Base-by-base conservation (phyloP, 2,888 invertebrate genomes). In the Elegia similella region DNA sequence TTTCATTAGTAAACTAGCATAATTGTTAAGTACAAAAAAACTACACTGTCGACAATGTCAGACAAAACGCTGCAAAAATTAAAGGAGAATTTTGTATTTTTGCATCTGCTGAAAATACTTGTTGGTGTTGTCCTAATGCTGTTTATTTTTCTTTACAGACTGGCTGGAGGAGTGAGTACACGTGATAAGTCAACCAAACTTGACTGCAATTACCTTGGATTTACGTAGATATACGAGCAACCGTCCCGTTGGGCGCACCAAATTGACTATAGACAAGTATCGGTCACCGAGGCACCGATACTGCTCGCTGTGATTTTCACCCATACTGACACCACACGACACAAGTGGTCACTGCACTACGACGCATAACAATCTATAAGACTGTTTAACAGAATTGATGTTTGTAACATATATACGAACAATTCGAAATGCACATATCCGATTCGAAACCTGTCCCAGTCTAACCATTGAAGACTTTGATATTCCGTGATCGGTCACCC, bases 101-200 rank as follows among this genome's bases (percentile, higher is more conserved):
- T 23, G 23, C 23, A 23, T 3, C 23, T 23, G 5, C 23, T 23
- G 13, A 1, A 44, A 52, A 32, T 42, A 44, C 13, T 13, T 6
- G n/a, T 47, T 7, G 44, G 17, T 44, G 32, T 23, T 42, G 8
- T 13, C 29, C 15, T 47, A 23, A 42, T 42, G 15, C 34, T 72
- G 5, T 12, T 80, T 2, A 10, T 54, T 58, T 78, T 84, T 91
- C 77, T 80, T 94, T 94, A 61, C 95, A 97, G 97, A 95, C 95
- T 87, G 95, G 97, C 80, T 97, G 97, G 97, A 94, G 97, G 92
- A 95, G 96, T 79, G 97, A 97, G 91, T 97, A 97, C 92, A 96
- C 97, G 96, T 97, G 97, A 97, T 96, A 95, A 94, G 93, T 88
- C 83, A 82, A 82, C 76, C 74, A 72, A 74, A 76, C 68, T 66